These are phyloP conservation scores for Pluvialis apricaria DNA, from an alignment of 2,113 vertebrate species.

Conservation along the genomic window DNA sequence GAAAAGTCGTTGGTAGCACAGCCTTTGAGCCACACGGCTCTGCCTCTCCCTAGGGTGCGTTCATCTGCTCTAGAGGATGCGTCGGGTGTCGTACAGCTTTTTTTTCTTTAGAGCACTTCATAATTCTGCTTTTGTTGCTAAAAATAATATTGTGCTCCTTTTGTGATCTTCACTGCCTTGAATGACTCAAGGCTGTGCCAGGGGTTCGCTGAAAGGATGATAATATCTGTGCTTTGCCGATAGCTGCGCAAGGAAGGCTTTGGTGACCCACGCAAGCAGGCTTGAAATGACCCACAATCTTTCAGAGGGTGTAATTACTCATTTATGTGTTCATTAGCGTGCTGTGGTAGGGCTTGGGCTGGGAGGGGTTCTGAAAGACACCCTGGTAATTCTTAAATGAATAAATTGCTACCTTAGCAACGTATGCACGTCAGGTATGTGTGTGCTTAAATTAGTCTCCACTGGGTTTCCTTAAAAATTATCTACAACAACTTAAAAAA, in stretches of 20 bases:
- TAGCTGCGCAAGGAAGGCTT: not conserved
- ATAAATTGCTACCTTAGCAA: not conserved
- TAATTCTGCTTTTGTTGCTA: not conserved
- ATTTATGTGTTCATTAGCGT: not conserved
- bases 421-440: rapidly evolving
- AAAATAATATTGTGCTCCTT: not conserved
- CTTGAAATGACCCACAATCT: not conserved
- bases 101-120: not conserved
- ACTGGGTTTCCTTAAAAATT: not conserved
- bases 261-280: not conserved
- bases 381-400: not conserved
- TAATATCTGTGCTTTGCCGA: not conserved
- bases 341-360: not conserved
- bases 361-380: not conserved
- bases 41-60: rapidly evolving
- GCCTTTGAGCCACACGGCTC: not conserved
- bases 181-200: not conserved
- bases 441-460: not conserved
- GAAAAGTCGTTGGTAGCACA: not conserved
- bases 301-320: not conserved
- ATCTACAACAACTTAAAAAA: not conserved
- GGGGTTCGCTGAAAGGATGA: not conserved
- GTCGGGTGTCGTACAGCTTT: not conserved
- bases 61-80: not conserved
- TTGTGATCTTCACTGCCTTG: not conserved